A percentile compares a stretch with the other conserved stretches of the same genome.
Evolutionary conservation across 2,797 vertebrate genomes (phyloP).

Genomic region (Microctenopoma lineatum): DNA sequence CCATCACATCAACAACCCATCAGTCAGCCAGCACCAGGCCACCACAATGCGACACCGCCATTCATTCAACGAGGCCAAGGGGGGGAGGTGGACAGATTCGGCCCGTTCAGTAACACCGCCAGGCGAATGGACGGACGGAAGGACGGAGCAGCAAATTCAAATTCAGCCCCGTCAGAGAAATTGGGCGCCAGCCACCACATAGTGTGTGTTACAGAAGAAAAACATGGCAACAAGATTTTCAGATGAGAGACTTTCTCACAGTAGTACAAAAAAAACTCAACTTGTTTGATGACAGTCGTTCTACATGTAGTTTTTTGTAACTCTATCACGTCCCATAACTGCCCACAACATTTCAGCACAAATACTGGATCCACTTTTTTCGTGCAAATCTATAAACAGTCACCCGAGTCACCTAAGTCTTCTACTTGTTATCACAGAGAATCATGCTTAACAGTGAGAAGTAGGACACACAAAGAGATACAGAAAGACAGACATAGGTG

Average conservation of each 20-base stretch:
- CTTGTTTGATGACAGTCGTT: conserved; percentile 80
- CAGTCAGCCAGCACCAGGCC: conserved; percentile 89
- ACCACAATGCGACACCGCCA: conserved; percentile 90
- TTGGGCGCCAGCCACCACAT: conserved; percentile 93
- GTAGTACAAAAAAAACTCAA: conserved; percentile 78
- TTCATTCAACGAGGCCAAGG: conserved; percentile 89
- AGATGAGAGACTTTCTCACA: conserved; percentile 91
- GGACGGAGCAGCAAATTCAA: conserved; percentile 93
- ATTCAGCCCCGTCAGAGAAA: conserved; percentile 94
- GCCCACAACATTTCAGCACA: conserved; percentile 56
- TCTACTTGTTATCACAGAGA: conserved; percentile 53
- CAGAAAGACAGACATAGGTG: conserved; percentile 57
- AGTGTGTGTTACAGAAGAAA: conserved; percentile 98
- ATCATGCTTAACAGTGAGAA: conserved; percentile 64
- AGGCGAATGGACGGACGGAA: conserved; percentile 93
- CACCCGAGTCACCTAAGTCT: conserved; percentile 37
- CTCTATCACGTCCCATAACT: conserved; percentile 50
- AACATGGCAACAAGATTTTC: conserved; percentile 98
- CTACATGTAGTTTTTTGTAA: conserved; percentile 60
- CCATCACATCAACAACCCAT: conserved; percentile 89
- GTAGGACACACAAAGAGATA: conserved; percentile 52
- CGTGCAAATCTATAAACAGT: conserved; percentile 48
- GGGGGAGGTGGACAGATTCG: conserved; percentile 92
- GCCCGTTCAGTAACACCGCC: conserved; percentile 92
- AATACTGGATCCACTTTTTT: conserved; percentile 57